Conservation (phyloP, 1,140 invertebrate species). For the Zaprionus davidi region DNA sequence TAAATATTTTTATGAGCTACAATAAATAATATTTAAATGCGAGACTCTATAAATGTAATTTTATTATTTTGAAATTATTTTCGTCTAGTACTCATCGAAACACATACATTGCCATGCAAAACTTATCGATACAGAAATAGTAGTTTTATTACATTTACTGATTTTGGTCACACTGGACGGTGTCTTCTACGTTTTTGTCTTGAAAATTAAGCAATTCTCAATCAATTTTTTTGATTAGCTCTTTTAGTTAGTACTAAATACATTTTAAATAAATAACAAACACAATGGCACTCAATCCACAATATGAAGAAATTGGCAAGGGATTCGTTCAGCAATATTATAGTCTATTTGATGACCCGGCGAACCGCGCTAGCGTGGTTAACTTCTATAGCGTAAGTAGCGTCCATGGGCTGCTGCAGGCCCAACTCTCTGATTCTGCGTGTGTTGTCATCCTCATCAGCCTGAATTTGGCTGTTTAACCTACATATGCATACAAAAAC, state of each 20-base stretch:
- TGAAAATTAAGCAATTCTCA: neutral
- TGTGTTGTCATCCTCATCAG: conserved; percentile 14
- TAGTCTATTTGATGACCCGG: conserved; percentile 93
- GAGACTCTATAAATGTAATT: neutral
- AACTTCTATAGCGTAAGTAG: conserved; percentile 96
- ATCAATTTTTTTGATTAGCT: conserved; percentile 13
- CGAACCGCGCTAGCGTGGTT: conserved; percentile 91
- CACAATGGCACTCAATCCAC: conserved; percentile 93
- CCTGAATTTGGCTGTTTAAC: conserved; percentile 15
- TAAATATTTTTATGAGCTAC: no score
- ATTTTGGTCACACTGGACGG: conserved; percentile 26
- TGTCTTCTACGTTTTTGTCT: conserved; percentile 22
- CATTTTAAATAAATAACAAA: neutral
- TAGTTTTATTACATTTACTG: neutral
- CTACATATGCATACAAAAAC: conserved; percentile 13
- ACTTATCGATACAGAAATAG: neutral
- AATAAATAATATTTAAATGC: no score
- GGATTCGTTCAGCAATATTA: conserved; percentile 97
- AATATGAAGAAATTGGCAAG: conserved; percentile 96
- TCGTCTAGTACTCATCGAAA: neutral
- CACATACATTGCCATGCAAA: neutral
- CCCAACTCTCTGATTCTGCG: conserved; percentile 2
- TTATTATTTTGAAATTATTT: neutral
- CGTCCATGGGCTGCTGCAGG: neutral
- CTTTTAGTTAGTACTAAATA: conserved; percentile 11